Conservation (phyloP, 2,797 vertebrate genomes). For the Forpus xanthops region DNA sequence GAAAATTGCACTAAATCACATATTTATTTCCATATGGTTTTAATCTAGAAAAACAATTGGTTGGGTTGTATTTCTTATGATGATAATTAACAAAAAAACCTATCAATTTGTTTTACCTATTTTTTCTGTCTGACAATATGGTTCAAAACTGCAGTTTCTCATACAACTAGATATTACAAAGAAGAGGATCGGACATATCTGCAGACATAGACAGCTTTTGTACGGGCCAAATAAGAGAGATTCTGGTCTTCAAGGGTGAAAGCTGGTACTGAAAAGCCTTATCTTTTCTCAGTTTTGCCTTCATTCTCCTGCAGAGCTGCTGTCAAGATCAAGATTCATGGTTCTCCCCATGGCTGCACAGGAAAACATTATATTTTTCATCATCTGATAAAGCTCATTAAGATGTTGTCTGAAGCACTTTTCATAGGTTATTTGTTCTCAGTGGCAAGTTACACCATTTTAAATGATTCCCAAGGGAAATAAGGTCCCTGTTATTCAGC, state of each 20-base stretch:
- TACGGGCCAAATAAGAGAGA: not conserved
- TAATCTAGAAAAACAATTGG: not conserved
- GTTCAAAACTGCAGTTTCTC: not conserved
- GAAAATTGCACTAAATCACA: not conserved
- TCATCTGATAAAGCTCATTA: slow-evolving; percentile 22
- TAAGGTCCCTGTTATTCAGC: not conserved
- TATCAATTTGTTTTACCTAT: not conserved
- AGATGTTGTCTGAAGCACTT: slow-evolving; percentile 19
- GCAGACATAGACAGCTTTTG: not conserved
- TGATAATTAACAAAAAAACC: not conserved
- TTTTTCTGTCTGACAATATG: not conserved
- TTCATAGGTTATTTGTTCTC: not conserved
- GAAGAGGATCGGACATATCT: not conserved
- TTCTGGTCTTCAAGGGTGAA: not conserved
- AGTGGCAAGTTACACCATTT: not conserved
- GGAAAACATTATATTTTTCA: slow-evolving; percentile 1
- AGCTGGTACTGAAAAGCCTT: not conserved
- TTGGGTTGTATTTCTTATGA: not conserved
- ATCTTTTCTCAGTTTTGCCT: not conserved
- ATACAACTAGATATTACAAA: not conserved
- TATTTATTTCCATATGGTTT: not conserved
- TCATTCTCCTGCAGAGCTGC: not conserved
- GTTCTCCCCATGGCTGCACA: not conserved
- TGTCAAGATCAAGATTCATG: not conserved
- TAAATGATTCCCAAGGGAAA: not conserved